Conservation (phyloP, 1,140 invertebrate species). For the Saxidomus purpurata region DNA sequence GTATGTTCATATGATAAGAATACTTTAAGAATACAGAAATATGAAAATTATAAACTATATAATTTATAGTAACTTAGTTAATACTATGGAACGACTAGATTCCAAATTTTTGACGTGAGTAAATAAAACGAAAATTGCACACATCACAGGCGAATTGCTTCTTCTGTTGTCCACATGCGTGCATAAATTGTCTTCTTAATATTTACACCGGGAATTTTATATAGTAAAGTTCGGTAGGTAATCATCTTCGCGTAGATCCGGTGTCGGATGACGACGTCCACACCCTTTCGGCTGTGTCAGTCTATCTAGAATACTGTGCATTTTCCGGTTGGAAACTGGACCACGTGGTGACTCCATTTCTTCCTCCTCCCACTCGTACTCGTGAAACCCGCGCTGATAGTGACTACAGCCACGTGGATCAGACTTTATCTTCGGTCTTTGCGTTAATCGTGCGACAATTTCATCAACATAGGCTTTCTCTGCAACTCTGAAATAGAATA, state of each 20-base stretch:
- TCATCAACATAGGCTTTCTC: slow-evolving; percentile 43
- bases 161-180: too few relatives aligned
- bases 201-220: too few relatives aligned
- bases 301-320: slow-evolving; percentile 57
- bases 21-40: too few relatives aligned
- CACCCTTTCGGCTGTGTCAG: slow-evolving; percentile 44
- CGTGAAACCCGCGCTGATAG: slow-evolving; percentile 56
- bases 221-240: slow-evolving; percentile 59
- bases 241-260: slow-evolving; percentile 53
- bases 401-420: slow-evolving; percentile 55
- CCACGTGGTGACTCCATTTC: slow-evolving; percentile 13
- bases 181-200: too few relatives aligned
- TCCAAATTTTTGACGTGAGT: background rate
- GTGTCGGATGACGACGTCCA: slow-evolving; percentile 46
- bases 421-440: slow-evolving; percentile 48
- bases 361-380: slow-evolving; percentile 60
- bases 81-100: background rate
- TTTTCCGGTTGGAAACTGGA: slow-evolving; percentile 37
- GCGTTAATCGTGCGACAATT: slow-evolving; percentile 43
- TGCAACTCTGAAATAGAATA: slow-evolving; percentile 32
- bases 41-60: too few relatives aligned
- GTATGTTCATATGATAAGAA: too few relatives aligned
- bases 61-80: background rate
- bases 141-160: too few relatives aligned
- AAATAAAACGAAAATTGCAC: too few relatives aligned